Percentiles rank a stretch among this genome's conserved stretches.
These are phyloP conservation scores for Ceratitis capitata DNA, from an alignment of 1,140 invertebrate species.

Conservation along the genomic window DNA sequence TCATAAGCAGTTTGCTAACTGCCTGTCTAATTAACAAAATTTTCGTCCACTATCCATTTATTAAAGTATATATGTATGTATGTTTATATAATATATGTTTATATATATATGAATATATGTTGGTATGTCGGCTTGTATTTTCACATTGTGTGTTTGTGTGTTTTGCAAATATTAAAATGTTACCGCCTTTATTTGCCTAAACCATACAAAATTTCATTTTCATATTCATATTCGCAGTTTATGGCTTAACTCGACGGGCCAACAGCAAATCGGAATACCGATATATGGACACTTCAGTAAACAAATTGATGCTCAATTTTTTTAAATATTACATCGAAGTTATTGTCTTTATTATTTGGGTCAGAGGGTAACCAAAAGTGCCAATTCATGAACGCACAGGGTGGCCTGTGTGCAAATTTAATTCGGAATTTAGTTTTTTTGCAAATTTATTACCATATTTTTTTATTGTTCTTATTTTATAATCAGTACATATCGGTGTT, in stretches of 20 bases:
- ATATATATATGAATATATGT: background rate
- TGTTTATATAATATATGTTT: background rate
- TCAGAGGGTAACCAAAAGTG: background rate
- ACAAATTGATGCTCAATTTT: background rate
- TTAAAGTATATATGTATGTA: background rate
- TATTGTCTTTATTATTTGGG: background rate
- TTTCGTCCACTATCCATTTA: background rate
- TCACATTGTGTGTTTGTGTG: background rate
- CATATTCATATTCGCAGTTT: background rate
- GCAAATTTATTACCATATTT: background rate
- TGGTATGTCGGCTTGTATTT: too few relatives aligned
- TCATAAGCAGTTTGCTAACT: background rate
- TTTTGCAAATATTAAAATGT: background rate
- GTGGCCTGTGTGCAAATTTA: background rate
- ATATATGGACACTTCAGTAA: background rate
- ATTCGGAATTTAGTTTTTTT: background rate
- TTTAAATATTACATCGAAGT: background rate
- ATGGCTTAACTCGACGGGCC: background rate
- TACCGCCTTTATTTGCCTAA: background rate
- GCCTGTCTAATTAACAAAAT: slow-evolving; percentile 20
- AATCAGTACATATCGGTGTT: background rate
- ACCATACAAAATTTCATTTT: background rate
- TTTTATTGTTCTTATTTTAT: background rate
- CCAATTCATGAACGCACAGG: background rate
- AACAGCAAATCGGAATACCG: background rate